Base-by-base conservation (phyloP, 2,797 vertebrate species). In the Clarias pachynema region DNA sequence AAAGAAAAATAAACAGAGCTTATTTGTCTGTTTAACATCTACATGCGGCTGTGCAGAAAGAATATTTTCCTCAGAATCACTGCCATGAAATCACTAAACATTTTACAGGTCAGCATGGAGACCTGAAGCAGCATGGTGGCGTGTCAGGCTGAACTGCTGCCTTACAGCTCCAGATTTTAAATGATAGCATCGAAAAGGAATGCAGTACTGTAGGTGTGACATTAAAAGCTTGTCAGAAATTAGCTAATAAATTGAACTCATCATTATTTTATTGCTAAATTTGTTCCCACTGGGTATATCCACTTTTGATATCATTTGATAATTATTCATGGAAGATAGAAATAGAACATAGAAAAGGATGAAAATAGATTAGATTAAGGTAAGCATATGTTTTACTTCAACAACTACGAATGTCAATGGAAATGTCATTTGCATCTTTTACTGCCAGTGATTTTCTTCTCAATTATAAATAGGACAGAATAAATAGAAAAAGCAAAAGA, bases 231-330 rank as follows among this genome's bases (percentile, higher is more conserved):
- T 69, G 31, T 37, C 66, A 37, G 31, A 73, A 49, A 24, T 70
- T 22, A 40, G 6, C 8, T 37, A 37, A 37, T 24, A 37, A 40
- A 29, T 56, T 56, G 0, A 56, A 29, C 9, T 18, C 18, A 53
- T 4, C 44, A 53, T 74, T 74, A 29, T 29, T 74, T 53, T 29
- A 56, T 18, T 31, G 16, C 31, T 57, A 49, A 73, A 73, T 26
- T 5, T 70, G 34, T 70, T 70, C 34, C 68, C 68, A 40, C 34
- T 24, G 34, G 68, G 20, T 22, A 40, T 40, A 1, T 12, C 34
- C 68, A 70, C 34, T 73, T 14, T 49, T 73, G 24, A 73, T 49
- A 49, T 73, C 37, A 72, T 70, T 70, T 70, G 20, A 9, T 70
- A 22, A 5, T n/a, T 15, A 72, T 72, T 72, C 22, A n/a, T 72